phyloP scores from a whole-genome alignment of 2,797 vertebrate species.

The Busarellus nigricollis region DNA sequence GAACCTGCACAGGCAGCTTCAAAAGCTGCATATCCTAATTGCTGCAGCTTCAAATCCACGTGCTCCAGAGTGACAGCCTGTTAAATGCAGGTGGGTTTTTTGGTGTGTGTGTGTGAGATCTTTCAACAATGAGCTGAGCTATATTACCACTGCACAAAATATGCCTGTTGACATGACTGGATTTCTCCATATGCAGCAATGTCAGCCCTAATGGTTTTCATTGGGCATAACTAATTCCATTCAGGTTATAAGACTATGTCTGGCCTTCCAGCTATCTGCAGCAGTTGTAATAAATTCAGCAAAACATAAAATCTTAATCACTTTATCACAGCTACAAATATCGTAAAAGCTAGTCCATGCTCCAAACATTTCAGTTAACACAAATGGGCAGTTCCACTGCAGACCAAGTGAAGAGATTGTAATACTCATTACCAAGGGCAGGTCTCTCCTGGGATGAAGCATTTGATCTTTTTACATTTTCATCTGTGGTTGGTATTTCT shows the following conservation, averaged over 20 bases:
- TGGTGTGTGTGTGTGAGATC: background rate
- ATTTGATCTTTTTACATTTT: background rate
- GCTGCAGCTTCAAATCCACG: background rate
- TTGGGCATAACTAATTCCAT: background rate
- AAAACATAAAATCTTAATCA: background rate
- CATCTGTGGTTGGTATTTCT: background rate
- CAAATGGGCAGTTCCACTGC: background rate
- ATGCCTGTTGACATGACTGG: fast-evolving
- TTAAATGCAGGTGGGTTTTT: background rate
- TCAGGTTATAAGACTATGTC: background rate
- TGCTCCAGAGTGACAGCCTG: background rate
- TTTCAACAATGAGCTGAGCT: background rate
- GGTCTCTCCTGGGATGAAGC: background rate
- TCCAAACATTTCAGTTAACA: background rate
- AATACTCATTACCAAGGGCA: background rate
- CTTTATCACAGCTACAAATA: background rate
- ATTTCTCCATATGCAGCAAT: background rate
- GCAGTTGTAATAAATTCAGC: background rate
- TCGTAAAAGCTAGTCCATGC: background rate
- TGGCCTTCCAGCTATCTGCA: background rate
- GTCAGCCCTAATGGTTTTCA: background rate
- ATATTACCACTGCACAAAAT: background rate
- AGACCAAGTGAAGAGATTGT: background rate
- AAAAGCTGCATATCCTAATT: background rate
- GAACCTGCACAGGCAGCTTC: background rate